Base-by-base conservation (phyloP, 2,797 vertebrate genomes). In the Enteromius thamalakanensis region DNA sequence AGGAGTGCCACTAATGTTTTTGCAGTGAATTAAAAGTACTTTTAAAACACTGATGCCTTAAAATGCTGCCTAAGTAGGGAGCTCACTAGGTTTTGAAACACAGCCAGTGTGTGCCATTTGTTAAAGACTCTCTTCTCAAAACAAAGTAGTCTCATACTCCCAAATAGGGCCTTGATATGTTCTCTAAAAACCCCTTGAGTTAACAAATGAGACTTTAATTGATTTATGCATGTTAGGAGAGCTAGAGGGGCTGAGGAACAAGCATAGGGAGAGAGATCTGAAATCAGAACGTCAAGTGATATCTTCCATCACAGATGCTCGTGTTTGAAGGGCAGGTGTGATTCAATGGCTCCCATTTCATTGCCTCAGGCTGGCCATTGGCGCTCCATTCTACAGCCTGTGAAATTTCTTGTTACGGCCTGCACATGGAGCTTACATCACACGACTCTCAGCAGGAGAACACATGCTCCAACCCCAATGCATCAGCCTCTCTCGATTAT, bases 321-420 rank as follows among this genome's bases (percentile, higher is more conserved):
- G 2, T 81, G 32, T 75, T 72, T 75, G 58, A 51, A 67, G 60
- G 23, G 34, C 62, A 82, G 71, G 80, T 82, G 72, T 3, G 23
- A 68, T 76, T 82, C 17, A 21, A 76, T 76, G 49, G 47, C 81
- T 42, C 23, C 34, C 26, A 4, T 67, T 82, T 81, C 71, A 67
- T 79, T 55, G 84, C 86, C 84, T 81, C 68, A 76, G 84, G 81
- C 84, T 81, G 69, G 84, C 86, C 80, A 81, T 78, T 83, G 86
- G 84, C 86, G 78, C 71, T 85, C 83, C 68, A 75, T 85, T 87
- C 64, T 78, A 81, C 49, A 37, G 32, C 71, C 51, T 86, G 74
- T 79, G 74, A 84, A 84, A 83, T 70, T 53, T 74, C 75, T 69
- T 77, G 80, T 70, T 74, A 76, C 32, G 49, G 19, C 72, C 84